Percentiles rank a stretch among this genome's conserved stretches.
Evolutionary conservation across 2,797 vertebrate species (phyloP).

Genomic region (Peromyscus attwateri): DNA sequence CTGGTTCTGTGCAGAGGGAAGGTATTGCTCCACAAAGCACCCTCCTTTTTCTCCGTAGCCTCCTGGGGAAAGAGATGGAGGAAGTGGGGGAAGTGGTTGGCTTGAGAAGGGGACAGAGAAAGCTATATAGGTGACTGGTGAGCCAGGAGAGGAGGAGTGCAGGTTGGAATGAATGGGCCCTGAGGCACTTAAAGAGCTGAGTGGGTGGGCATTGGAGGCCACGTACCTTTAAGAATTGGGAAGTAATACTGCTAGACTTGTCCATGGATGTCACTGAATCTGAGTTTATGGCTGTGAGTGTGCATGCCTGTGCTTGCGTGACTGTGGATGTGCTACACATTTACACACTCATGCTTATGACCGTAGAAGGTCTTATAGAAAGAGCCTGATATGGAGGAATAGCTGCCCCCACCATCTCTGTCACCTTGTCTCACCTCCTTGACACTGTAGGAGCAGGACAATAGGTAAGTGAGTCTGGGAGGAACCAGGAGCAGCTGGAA

Average conservation of each 20-base stretch:
- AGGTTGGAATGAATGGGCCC: background rate
- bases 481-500: background rate
- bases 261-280: background rate
- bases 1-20: background rate
- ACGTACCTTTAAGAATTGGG: background rate
- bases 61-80: background rate
- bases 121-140: background rate
- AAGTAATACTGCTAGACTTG: background rate
- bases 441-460: background rate
- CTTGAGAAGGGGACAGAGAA: background rate
- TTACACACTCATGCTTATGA: background rate
- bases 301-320: background rate
- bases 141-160: background rate
- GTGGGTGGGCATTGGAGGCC: background rate
- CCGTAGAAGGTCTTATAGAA: background rate
- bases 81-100: background rate
- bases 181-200: background rate
- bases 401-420: background rate
- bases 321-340: conserved; percentile 23
- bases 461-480: background rate
- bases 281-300: background rate
- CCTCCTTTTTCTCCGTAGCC: background rate
- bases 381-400: background rate
- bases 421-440: background rate
- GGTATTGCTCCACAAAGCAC: background rate